Base-by-base conservation (phyloP, 2,113 vertebrate species). In the Cacatua alba region DNA sequence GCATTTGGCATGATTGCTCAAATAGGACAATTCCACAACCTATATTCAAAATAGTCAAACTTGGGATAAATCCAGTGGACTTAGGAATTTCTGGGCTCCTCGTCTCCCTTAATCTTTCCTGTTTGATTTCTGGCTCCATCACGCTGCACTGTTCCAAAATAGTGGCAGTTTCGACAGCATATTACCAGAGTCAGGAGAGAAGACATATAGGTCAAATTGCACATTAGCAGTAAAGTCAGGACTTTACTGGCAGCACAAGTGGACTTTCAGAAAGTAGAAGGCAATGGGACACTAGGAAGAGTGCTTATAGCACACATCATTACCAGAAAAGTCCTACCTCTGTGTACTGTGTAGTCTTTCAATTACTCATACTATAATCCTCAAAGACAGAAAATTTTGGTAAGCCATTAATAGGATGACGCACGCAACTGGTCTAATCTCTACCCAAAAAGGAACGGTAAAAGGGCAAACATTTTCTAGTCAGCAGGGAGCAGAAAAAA, bases 171-270 rank as follows among this genome's bases (percentile, higher is more conserved):
- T 29, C 79, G 46, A 59, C 51, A 88, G 57, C 19, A 17, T 4
- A 1, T 53, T 57, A 41, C 70, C 41, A 39, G n/a, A 67, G 37
- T 25, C 4, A 28, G 31, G 28, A 84, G 8, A 37, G 18, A n/a
- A 0, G 0, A 43, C 19, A 8, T 2, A 28, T 3, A 68, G 23
- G n/a, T 51, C 23, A 64, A 88, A 76, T 7, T 69, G 43, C 25
- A 71, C 25, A 26, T 43, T 16, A 82, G 14, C 62, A 71, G 60
- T 17, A 13, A 53, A 86, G 39, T 72, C 63, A 83, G 52, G 24
- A 79, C 41, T 41, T 41, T 41, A 67, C 25, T 71, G 43, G 55
- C 14, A 87, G 37, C 16, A 21, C 17, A 59, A 67, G 37, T 37
- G 14, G 31, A 60, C 31, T 64, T 67, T 49, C 65, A 67, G 41